Conservation (phyloP, 2,888 invertebrate species). For the Caenorhabditis panamensis region DNA sequence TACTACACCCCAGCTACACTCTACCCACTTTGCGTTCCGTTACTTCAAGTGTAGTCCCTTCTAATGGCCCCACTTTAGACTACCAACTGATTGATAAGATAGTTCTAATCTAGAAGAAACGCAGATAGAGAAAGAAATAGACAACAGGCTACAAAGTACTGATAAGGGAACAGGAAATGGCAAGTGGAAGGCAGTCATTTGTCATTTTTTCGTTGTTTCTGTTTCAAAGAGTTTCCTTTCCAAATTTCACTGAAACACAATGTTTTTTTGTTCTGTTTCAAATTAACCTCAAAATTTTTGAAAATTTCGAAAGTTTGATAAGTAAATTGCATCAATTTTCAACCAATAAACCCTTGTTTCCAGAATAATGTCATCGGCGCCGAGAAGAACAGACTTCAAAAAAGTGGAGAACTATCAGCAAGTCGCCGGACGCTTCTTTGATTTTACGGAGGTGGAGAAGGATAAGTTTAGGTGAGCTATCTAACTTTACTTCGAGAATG, state of each 20-base stretch:
- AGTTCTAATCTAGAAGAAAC: not conserved
- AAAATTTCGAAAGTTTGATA: too few relatives aligned
- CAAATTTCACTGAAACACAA: too few relatives aligned
- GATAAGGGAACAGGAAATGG: not conserved
- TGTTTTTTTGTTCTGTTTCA: too few relatives aligned
- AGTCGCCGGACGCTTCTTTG: constrained; percentile 62
- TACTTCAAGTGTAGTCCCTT: too few relatives aligned
- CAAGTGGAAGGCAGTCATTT: not conserved
- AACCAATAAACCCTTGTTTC: not conserved
- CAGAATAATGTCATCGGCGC: constrained; percentile 46
- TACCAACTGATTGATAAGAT: too few relatives aligned
- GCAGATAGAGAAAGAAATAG: constrained; percentile 1
- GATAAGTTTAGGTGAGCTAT: constrained; percentile 63
- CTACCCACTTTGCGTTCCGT: too few relatives aligned
- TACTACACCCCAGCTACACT: too few relatives aligned
- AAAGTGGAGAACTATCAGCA: constrained; percentile 60
- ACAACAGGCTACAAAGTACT: not conserved
- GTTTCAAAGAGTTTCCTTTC: not conserved
- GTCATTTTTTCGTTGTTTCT: not conserved
- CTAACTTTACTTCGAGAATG: not conserved
- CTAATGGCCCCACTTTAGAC: too few relatives aligned
- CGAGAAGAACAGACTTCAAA: constrained; percentile 36
- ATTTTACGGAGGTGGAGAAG: constrained; percentile 56
- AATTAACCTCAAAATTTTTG: too few relatives aligned
- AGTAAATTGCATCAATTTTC: too few relatives aligned